phyloP scores from a whole-genome alignment of 2,797 vertebrate species.

The Peromyscus eremicus region DNA sequence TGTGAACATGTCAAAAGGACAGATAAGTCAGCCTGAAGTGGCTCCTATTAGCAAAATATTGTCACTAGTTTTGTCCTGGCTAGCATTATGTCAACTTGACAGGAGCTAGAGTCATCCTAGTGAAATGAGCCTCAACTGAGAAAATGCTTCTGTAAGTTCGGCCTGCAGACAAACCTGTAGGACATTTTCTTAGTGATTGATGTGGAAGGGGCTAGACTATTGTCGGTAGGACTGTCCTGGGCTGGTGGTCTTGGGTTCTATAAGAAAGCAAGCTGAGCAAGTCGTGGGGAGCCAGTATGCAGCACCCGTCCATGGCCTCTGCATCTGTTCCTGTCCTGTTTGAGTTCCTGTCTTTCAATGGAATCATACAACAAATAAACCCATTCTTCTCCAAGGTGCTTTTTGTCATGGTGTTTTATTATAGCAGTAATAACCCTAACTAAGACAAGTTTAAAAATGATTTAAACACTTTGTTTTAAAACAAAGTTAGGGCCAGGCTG shows the following conservation, averaged over 20 bases:
- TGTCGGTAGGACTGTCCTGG: background rate
- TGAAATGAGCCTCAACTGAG: background rate
- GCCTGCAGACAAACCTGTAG: background rate
- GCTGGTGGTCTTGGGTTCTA: background rate
- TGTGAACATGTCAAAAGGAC: background rate
- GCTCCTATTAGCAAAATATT: background rate
- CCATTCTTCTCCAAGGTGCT: background rate
- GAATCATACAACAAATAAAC: background rate
- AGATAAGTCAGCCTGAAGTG: background rate
- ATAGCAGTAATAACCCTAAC: background rate
- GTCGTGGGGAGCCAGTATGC: background rate
- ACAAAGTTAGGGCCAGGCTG: background rate
- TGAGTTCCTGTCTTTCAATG: background rate
- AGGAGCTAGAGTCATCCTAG: background rate
- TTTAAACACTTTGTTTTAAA: background rate
- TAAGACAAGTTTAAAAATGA: background rate
- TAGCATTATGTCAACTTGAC: background rate
- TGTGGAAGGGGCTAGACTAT: background rate
- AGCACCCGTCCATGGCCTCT: background rate
- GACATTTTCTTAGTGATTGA: background rate
- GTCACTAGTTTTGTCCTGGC: background rate
- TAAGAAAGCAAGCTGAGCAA: background rate
- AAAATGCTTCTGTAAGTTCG: background rate
- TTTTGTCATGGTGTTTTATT: background rate
- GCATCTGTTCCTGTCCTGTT: background rate